phyloP scores from a whole-genome alignment of 1,140 invertebrate genomes.

The Drepana arcuata region DNA sequence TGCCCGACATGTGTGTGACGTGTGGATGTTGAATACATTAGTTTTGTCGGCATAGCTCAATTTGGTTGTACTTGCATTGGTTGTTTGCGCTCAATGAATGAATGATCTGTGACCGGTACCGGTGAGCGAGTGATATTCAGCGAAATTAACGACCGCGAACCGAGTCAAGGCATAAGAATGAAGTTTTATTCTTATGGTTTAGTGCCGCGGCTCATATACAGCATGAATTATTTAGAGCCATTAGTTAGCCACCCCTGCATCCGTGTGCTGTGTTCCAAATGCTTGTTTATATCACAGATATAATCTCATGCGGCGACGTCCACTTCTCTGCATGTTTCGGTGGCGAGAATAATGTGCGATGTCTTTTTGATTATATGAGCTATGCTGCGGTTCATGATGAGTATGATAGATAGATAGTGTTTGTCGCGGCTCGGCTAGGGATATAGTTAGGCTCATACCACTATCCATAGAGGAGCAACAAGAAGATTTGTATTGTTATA shows the following conservation, averaged over 20 bases:
- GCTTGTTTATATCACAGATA: constrained; percentile 27
- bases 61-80: constrained; percentile 58
- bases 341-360: constrained; percentile 56
- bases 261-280: constrained; percentile 42
- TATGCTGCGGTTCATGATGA: constrained; percentile 33
- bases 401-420: constrained; percentile 3
- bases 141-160: constrained; percentile 41
- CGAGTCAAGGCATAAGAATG: constrained; percentile 40
- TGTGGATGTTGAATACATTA: not conserved
- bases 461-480: constrained; percentile 61
- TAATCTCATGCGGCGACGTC: constrained; percentile 17
- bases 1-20: constrained; percentile 1
- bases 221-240: constrained; percentile 45
- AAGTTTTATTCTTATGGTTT: too few relatives aligned
- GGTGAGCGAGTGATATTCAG: constrained; percentile 68
- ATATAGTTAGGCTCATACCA: constrained; percentile 32
- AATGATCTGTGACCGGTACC: constrained; percentile 18
- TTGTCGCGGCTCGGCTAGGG: constrained; percentile 1
- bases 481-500: constrained; percentile 43
- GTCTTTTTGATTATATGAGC: constrained; percentile 62
- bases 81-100: constrained; percentile 56
- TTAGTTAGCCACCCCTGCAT: constrained; percentile 43
- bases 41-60: constrained; percentile 27
- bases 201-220: constrained; percentile 27
- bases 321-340: constrained; percentile 48